Base-by-base conservation (phyloP, 2,888 invertebrate species). In the Dasypolia templi region DNA sequence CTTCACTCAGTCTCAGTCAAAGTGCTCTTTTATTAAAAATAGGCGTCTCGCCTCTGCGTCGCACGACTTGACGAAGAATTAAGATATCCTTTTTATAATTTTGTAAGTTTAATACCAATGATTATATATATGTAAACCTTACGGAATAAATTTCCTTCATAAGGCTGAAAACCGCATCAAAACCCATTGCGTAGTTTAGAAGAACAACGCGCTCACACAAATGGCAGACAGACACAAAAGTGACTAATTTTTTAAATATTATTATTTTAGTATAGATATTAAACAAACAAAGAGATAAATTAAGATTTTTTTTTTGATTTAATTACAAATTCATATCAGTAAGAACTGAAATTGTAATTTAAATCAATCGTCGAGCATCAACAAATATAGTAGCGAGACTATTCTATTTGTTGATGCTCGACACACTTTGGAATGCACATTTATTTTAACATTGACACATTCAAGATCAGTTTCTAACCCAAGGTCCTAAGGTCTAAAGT, bases 291-390 rank as follows among this genome's bases (percentile, higher is more conserved):
- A 56, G 6, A 32, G 6, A 4, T 35, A 26, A 46, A 46, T 39
- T 66, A 26, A 29, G n/a, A 26, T 17, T n/a, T 53, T 53, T 46
- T 9, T 17, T 2, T 39, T 22, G 12, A 39, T 58, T 3, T 19
- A 46, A 22, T 79, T 58, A 59, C 22, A 44, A n/a, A 56, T 63
- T 39, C 3, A 56, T 29, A 64, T 44, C 32, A 69, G 49, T 35
- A 51, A 22, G 3, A 58, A 51, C 0, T 26, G 29, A 29, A 56
- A 46, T 58, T 55, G 11, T 46, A 71, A 67, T 81, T 67, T 22
- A 61, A 68, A 64, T 81, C 59, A 84, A 81, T 71, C 56, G 70
- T 72, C 22, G 26, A 62, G 19, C 63, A n/a, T 51, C 22, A 51
- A 70, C 35, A 75, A 63, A 59, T 35, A 14, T 35, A 67, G 77